Percentiles rank a stretch among this genome's conserved stretches.
Evolutionary conservation across 2,113 vertebrate species (phyloP).

Genomic region (Lucifuga dentata): DNA sequence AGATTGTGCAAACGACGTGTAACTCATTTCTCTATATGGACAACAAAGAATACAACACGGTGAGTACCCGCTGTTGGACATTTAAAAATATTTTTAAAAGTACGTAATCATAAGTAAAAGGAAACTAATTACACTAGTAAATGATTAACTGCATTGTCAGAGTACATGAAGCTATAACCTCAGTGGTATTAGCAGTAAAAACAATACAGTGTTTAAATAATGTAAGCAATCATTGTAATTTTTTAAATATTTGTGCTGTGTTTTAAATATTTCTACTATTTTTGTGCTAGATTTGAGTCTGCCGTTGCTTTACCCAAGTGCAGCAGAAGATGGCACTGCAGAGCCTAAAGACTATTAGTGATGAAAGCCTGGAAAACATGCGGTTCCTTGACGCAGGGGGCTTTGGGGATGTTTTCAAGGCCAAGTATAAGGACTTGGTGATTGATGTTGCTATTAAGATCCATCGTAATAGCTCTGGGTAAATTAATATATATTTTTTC

Average conservation of each 20-base stretch:
- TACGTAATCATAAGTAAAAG: no score
- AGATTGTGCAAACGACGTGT: no score
- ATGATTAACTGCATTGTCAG: no score
- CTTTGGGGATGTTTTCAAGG: conserved; percentile 75
- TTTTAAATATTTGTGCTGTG: no score
- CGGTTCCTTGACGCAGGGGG: conserved; percentile 48
- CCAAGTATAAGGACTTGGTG: conserved; percentile 58
- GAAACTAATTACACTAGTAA: no score
- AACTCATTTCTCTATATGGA: no score
- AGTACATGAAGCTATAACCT: no score
- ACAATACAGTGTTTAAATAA: background rate
- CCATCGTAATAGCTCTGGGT: conserved; percentile 41
- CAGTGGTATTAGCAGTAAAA: no score
- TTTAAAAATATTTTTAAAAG: no score
- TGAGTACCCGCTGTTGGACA: no score
- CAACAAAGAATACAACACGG: no score
- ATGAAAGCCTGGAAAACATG: conserved; percentile 50
- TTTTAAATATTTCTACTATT: background rate
- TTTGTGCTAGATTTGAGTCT: background rate
- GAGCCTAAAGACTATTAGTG: background rate
- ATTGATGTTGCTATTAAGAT: conserved; percentile 68
- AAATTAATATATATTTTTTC: conserved; percentile 1
- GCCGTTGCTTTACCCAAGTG: background rate
- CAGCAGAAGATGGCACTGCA: conserved; percentile 58
- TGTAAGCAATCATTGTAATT: background rate